Percentiles rank a stretch among this genome's conserved stretches.
phyloP scores from a whole-genome alignment of 2,888 invertebrate species.

The Drosophila parthenogenetica region DNA sequence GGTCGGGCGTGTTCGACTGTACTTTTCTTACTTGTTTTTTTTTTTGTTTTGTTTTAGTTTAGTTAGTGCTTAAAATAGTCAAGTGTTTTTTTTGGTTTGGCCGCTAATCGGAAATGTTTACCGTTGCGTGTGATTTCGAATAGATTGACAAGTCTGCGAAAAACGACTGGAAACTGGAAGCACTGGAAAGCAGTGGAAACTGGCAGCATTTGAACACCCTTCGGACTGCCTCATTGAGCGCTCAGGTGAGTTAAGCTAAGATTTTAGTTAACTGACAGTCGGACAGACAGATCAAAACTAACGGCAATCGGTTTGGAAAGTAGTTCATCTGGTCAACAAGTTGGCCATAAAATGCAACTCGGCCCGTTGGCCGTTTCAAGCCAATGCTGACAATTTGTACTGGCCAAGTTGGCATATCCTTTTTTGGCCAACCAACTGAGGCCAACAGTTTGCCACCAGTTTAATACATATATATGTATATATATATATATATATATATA shows the following conservation, averaged over 20 bases:
- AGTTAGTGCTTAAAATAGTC: constrained; percentile 29
- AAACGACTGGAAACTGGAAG: not conserved
- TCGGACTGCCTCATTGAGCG: constrained; percentile 2
- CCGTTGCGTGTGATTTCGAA: constrained; percentile 16
- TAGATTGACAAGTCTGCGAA: constrained; percentile 7
- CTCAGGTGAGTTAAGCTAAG: constrained; percentile 59
- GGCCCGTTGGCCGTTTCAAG: constrained; percentile 37
- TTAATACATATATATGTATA: constrained; percentile 12
- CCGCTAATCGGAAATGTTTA: constrained; percentile 18
- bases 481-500: constrained; percentile 2
- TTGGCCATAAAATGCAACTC: constrained; percentile 63
- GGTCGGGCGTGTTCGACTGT: no score
- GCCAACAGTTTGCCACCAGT: constrained; percentile 45
- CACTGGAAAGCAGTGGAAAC: constrained; percentile 9
- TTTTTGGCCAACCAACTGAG: constrained; percentile 53
- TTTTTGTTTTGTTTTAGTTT: constrained; percentile 21
- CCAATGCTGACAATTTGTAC: constrained; percentile 57
- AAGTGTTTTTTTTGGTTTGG: constrained; percentile 6
- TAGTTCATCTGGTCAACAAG: constrained; percentile 75
- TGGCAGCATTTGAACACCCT: constrained; percentile 12
- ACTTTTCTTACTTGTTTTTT: no score
- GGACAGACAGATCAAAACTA: constrained; percentile 28
- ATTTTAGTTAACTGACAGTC: constrained; percentile 13
- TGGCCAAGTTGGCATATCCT: constrained; percentile 62
- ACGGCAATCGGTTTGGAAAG: constrained; percentile 66